Evolutionary conservation across 1,140 invertebrate genomes (phyloP).

Genomic region (Limonius californicus): DNA sequence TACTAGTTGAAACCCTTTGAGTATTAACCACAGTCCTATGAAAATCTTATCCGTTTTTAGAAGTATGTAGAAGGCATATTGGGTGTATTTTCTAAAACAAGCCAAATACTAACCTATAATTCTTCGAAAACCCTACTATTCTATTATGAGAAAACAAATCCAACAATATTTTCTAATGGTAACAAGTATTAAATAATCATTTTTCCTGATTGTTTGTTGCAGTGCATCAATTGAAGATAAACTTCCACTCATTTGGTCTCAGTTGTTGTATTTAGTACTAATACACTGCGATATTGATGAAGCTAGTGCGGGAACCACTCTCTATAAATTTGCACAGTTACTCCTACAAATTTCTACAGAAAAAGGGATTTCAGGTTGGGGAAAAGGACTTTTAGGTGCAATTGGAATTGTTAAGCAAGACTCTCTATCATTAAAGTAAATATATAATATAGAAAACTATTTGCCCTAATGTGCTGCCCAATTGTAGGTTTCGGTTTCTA

Average conservation of each 20-base stretch:
- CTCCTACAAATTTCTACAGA: constrained; percentile 38
- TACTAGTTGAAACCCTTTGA: too few relatives aligned
- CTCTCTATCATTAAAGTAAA: constrained; percentile 34
- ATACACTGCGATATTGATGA: constrained; percentile 36
- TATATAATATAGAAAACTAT: too few relatives aligned
- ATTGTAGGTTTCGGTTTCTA: constrained; percentile 30
- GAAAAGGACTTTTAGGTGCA: constrained; percentile 38
- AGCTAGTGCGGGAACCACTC: constrained; percentile 26
- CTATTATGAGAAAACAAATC: too few relatives aligned
- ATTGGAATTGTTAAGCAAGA: constrained; percentile 41
- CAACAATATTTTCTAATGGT: too few relatives aligned
- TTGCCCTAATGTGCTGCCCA: too few relatives aligned
- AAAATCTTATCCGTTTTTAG: too few relatives aligned
- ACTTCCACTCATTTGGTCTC: constrained; percentile 41
- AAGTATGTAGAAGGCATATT: too few relatives aligned
- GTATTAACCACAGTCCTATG: too few relatives aligned
- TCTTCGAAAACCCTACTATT: too few relatives aligned
- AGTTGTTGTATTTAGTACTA: constrained; percentile 34
- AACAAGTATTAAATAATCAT: too few relatives aligned
- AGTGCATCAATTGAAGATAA: constrained; percentile 40
- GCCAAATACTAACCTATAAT: too few relatives aligned
- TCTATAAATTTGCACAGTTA: constrained; percentile 40
- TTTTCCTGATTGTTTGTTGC: constrained; percentile 20
- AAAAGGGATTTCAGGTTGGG: constrained; percentile 37
- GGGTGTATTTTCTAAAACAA: too few relatives aligned